phyloP scores from a whole-genome alignment of 2,113 vertebrate species.

The Onychostruthus taczanowskii region DNA sequence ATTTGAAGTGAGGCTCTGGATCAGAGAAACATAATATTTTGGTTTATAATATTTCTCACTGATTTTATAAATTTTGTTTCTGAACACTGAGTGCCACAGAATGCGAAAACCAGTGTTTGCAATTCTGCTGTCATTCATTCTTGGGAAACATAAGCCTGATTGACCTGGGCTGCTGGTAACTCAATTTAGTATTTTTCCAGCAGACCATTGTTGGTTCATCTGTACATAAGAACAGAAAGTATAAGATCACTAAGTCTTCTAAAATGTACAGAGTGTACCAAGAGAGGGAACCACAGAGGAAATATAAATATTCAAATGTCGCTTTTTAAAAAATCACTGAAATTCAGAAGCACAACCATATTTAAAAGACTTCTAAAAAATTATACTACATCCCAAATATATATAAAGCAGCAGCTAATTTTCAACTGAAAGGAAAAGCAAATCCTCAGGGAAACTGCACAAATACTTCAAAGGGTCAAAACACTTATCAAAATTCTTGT shows the following conservation, averaged over 20 bases:
- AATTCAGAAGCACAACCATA: neutral
- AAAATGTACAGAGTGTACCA: neutral
- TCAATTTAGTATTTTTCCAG: neutral
- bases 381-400: neutral
- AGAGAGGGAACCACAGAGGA: neutral
- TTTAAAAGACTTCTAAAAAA: neutral
- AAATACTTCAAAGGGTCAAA: conserved; percentile 24
- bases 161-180: neutral
- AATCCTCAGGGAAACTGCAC: neutral
- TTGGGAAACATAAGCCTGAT: neutral
- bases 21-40: neutral
- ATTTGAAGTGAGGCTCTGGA: neutral
- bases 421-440: neutral
- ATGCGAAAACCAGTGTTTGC: neutral
- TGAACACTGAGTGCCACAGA: neutral
- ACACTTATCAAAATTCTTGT: conserved; percentile 7
- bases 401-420: neutral
- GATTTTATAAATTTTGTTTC: neutral
- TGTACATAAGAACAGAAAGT: neutral
- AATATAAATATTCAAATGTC: neutral
- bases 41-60: neutral
- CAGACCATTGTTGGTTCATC: neutral
- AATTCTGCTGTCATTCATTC: neutral
- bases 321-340: neutral
- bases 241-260: neutral